Conservation (phyloP, 2,113 vertebrate genomes). For the Lipotes vexillifer region DNA sequence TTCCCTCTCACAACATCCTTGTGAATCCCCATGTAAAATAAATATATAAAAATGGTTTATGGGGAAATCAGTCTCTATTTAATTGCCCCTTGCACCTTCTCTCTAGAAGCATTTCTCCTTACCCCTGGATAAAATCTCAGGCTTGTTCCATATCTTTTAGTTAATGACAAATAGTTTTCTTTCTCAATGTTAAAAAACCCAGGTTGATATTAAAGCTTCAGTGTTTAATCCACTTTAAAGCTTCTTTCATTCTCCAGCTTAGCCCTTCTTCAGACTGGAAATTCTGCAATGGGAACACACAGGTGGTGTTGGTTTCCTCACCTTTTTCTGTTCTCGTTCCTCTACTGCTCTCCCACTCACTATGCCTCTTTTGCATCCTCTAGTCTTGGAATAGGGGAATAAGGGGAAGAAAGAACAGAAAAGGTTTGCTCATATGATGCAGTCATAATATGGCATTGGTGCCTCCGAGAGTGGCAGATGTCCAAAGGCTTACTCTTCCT, state of each 20-base stretch:
- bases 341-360: not conserved
- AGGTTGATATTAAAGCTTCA: not conserved
- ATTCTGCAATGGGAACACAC: not conserved
- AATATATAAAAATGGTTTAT: not conserved
- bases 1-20: not conserved
- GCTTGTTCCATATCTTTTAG: not conserved
- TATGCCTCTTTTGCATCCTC: not conserved
- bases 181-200: not conserved
- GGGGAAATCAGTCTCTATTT: not conserved
- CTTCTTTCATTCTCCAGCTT: not conserved
- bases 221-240: not conserved
- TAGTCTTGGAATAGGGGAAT: not conserved
- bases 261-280: not conserved
- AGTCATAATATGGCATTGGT: not conserved
- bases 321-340: not conserved
- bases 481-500: not conserved
- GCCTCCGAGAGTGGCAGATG: not conserved
- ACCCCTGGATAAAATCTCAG: conserved; percentile 9
- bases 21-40: not conserved
- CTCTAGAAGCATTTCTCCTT: not conserved
- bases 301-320: not conserved
- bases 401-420: not conserved
- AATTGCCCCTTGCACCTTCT: not conserved
- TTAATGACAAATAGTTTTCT: not conserved
- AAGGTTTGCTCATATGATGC: not conserved